Percentiles rank a stretch among this genome's conserved stretches.
Conservation (phyloP, 2,888 invertebrate species). For the Drosophila aldrichi region DNA sequence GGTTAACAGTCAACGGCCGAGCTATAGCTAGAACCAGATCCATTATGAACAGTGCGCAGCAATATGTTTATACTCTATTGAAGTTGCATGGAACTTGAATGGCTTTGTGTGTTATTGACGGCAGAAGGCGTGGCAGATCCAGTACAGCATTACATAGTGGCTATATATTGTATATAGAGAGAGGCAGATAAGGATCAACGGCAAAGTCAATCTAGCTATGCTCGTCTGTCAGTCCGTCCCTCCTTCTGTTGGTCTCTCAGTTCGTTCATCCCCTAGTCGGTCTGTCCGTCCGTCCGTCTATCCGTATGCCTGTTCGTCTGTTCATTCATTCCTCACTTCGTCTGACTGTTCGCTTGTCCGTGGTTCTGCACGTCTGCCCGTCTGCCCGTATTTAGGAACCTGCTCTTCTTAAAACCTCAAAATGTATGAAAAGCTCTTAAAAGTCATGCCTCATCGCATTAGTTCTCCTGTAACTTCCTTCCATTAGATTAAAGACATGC, state of each 20-base stretch:
- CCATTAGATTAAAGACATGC: no score
- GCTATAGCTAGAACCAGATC: not conserved
- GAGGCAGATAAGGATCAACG: not conserved
- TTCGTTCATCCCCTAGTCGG: not conserved
- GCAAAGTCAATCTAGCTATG: not conserved
- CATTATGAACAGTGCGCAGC: slow-evolving; percentile 1
- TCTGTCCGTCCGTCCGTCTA: not conserved
- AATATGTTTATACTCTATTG: slow-evolving; percentile 9
- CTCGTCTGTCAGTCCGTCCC: not conserved
- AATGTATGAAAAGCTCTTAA: no score
- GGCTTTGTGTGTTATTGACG: not conserved
- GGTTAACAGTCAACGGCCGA: slow-evolving; percentile 10
- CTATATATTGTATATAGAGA: no score
- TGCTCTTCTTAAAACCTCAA: no score
- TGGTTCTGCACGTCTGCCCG: not conserved
- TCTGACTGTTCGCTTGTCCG: not conserved
- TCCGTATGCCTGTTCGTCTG: not conserved
- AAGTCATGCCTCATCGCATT: no score
- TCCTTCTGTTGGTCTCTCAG: not conserved
- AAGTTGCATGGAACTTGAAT: slow-evolving; percentile 12
- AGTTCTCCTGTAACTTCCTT: no score
- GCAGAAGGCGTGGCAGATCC: no score
- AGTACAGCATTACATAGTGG: no score
- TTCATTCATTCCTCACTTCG: not conserved
- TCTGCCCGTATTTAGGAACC: no score